A percentile compares a stretch with the other conserved stretches of the same genome.
These are phyloP conservation scores for Acridotheres tristis DNA, from an alignment of 2,797 vertebrate genomes.

Conservation along the genomic window DNA sequence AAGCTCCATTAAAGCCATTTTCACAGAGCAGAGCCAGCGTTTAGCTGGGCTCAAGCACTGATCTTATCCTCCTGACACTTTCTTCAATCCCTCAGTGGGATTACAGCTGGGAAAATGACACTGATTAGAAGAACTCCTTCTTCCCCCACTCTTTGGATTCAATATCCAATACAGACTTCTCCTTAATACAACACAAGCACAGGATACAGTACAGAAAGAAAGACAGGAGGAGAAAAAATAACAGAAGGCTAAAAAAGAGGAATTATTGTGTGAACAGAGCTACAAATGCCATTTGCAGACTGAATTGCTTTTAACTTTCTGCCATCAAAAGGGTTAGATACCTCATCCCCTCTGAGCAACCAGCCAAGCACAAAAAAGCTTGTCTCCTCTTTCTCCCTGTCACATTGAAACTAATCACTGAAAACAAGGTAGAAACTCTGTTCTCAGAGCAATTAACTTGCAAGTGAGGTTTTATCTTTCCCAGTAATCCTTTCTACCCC, in stretches of 20 bases:
- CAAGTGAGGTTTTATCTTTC: neutral
- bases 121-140: slow-evolving; percentile 4
- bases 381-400: slow-evolving; percentile 3
- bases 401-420: slow-evolving; percentile 37
- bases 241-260: neutral
- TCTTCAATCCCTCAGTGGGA: slow-evolving; percentile 3
- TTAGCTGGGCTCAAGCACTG: neutral
- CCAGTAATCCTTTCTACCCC: neutral
- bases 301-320: neutral
- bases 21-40: neutral
- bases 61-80: slow-evolving; percentile 27
- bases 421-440: slow-evolving; percentile 19
- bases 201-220: neutral
- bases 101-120: slow-evolving; percentile 23
- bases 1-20: slow-evolving; percentile 16
- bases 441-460: neutral
- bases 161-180: neutral
- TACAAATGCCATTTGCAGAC: neutral
- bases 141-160: neutral
- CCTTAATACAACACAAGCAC: neutral
- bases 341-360: neutral
- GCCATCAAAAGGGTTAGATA: neutral
- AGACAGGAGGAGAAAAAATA: neutral
- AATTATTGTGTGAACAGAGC: neutral
- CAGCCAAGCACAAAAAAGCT: slow-evolving; percentile 17